phyloP scores from a whole-genome alignment of 2,797 vertebrate species.

The Anas capensis region DNA sequence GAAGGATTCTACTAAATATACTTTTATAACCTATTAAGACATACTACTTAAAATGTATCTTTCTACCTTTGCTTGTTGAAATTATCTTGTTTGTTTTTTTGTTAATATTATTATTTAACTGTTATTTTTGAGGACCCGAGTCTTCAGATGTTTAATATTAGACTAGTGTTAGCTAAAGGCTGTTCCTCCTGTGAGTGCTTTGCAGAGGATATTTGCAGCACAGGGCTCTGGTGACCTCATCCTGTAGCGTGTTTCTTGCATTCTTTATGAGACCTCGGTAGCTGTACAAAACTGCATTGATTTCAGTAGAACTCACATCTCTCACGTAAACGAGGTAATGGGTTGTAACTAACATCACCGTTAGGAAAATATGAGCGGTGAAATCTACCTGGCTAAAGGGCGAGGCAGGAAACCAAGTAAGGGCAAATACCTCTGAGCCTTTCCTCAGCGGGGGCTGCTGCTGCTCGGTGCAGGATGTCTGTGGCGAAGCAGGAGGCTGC shows the following conservation, averaged over 20 bases:
- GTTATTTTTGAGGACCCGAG: neutral
- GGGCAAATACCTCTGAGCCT: accelerated
- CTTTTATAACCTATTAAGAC: neutral
- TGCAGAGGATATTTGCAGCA: neutral
- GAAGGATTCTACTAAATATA: neutral
- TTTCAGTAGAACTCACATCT: neutral
- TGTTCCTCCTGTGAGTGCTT: neutral
- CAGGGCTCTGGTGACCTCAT: neutral
- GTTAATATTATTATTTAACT: neutral
- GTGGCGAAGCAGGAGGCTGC: neutral
- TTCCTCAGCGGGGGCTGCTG: neutral
- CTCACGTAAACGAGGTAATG: neutral
- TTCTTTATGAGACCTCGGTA: neutral
- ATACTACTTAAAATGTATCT: neutral
- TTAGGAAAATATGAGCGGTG: neutral
- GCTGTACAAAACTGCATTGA: neutral
- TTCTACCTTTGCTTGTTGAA: neutral
- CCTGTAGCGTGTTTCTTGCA: neutral
- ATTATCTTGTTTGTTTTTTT: too few relatives aligned
- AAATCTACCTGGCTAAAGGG: neutral
- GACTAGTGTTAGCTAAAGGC: neutral
- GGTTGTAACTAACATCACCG: neutral
- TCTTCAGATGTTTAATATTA: neutral
- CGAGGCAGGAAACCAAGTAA: too few relatives aligned
- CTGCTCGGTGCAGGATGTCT: accelerated